Percentiles rank a stretch among this genome's conserved stretches.
Evolutionary conservation across 2,113 vertebrate species (phyloP).

Genomic region (Caracal caracal): DNA sequence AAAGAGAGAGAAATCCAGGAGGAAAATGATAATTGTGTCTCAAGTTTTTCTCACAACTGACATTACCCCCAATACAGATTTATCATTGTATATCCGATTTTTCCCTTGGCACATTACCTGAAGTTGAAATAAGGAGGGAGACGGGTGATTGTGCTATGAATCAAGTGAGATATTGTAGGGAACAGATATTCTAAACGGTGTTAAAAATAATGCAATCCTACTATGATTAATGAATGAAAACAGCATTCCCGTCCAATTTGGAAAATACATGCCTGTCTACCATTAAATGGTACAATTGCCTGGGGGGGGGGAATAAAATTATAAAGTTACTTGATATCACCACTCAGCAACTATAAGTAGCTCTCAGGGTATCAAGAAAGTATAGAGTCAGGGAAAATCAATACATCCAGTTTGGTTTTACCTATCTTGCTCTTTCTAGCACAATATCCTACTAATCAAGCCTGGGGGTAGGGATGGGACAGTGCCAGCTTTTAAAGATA

Average conservation of each 20-base stretch:
- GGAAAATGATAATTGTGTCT: neutral
- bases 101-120: neutral
- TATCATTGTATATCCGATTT: neutral
- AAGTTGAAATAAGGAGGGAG: neutral
- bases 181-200: too few species aligned
- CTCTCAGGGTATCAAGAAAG: neutral
- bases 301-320: neutral
- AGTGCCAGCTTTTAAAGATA: neutral
- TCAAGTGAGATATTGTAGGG: neutral
- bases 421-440: neutral
- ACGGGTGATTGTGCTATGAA: neutral
- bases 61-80: neutral
- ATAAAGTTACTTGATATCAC: neutral
- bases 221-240: slow-evolving; percentile 3
- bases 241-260: neutral
- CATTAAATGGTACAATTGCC: neutral
- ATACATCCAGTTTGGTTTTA: neutral
- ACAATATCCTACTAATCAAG: neutral
- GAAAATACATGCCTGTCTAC: neutral
- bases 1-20: neutral
- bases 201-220: neutral
- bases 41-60: neutral
- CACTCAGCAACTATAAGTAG: neutral
- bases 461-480: neutral
- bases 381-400: neutral